Percentiles rank a stretch among this genome's conserved stretches.
These are phyloP conservation scores for Caradrina kadenii DNA, from an alignment of 2,888 invertebrate species.

Conservation along the genomic window DNA sequence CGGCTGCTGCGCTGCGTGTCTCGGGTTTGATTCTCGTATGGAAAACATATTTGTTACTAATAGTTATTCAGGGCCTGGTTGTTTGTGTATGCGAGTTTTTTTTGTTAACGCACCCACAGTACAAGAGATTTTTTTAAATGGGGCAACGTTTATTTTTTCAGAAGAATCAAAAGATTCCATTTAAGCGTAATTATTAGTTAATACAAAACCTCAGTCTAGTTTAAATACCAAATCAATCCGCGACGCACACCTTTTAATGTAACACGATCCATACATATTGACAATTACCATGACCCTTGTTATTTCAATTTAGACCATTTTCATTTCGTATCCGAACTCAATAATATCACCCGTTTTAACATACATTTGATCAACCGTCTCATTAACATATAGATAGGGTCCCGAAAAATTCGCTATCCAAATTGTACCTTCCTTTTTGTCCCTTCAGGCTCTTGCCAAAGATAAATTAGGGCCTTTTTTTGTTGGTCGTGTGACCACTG, in stretches of 20 bases:
- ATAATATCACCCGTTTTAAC: conserved; percentile 78
- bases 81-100: too few species aligned
- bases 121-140: too few species aligned
- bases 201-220: neutral
- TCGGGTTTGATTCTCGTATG: too few species aligned
- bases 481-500: conserved; percentile 71
- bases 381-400: conserved; percentile 82
- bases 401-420: conserved; percentile 76
- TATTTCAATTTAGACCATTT: conserved; percentile 74
- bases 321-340: conserved; percentile 68
- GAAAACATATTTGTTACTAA: too few species aligned
- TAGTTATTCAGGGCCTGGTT: too few species aligned
- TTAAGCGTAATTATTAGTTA: conserved; percentile 4
- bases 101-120: too few species aligned
- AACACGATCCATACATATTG: conserved; percentile 32
- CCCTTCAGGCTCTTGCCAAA: conserved; percentile 71
- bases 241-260: neutral
- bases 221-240: conserved; percentile 19
- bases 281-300: conserved; percentile 71
- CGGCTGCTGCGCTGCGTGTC: too few species aligned
- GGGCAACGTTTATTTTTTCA: too few species aligned
- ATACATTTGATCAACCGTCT: conserved; percentile 80
- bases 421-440: conserved; percentile 77
- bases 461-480: conserved; percentile 79
- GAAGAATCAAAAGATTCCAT: conserved; percentile 10